Base-by-base conservation (phyloP, 2,888 invertebrate species). In the Neoscelio sp. region DNA sequence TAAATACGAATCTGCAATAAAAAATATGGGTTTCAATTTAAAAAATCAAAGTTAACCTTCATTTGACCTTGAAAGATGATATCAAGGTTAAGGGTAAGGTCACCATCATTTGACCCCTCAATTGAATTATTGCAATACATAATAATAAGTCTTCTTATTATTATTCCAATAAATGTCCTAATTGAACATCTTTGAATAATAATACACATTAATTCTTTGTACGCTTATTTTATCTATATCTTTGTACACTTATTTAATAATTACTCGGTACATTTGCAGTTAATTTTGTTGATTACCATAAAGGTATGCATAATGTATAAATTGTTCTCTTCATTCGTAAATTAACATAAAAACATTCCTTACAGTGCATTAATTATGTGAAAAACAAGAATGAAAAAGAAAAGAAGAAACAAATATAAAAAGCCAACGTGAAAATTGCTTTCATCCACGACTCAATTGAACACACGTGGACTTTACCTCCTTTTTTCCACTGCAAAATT, bases 401-500 rank as follows among this genome's bases (percentile, higher is more conserved):
- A 33, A 18, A 23, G 46, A 20, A 38, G 38, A 73, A 56, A 56
- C 13, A 58, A 74, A 58, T 58, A 65, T 60, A 67, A 58, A 44
- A 67, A 67, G 50, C 60, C 60, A 67, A 75, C 50, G 60, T 17
- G 67, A 74, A 58, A 74, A 58, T 50, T 42, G 52, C 75, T 60
- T 67, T 74, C 67, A 60, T 75, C 30, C 54, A 15, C 26, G 58
- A 67, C 42, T 74, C 75, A 60, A 75, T 75, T 67, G 60, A 44
- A 30, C n/a, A 28, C 35, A 23, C 15, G 15, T 13, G 20, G 17
- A 26, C 23, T 15, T 10, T 20, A 40, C 10, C 38, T 7, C 35
- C 23, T 40, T 38, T 65, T 52, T 23, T 33, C 15, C 18, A 15
- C 20, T 10, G 13, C 26, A 58, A 58, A 42, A 44, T 46, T 8